Evolutionary conservation across 2,113 vertebrate genomes (phyloP).

Genomic region (Charina bottae): DNA sequence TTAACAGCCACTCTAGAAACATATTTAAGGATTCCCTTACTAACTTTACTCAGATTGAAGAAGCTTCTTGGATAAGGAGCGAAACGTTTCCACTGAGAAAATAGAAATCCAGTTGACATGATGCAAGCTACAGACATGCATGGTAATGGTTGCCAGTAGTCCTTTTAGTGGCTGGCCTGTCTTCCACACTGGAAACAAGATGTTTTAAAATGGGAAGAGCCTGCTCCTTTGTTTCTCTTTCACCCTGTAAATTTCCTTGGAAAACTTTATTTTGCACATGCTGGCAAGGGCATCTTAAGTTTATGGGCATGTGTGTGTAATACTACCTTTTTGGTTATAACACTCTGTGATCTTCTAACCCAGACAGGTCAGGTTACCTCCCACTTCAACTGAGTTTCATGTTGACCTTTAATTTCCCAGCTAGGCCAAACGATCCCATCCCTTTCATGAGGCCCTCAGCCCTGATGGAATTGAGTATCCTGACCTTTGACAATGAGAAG

Average conservation of each 20-base stretch:
- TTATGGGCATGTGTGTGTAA: too few relatives aligned
- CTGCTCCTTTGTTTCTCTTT: not conserved
- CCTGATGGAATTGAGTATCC: not conserved
- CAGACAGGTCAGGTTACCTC: not conserved
- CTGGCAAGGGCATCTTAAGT: too few relatives aligned
- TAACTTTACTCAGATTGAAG: too few relatives aligned
- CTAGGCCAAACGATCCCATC: not conserved
- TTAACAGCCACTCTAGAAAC: too few relatives aligned
- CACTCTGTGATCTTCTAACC: not conserved
- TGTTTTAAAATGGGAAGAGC: not conserved
- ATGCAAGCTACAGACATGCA: too few relatives aligned
- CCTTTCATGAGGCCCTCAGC: not conserved
- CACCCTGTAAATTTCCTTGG: not conserved
- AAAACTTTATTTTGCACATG: too few relatives aligned
- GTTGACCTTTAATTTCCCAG: not conserved
- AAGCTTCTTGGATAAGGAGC: too few relatives aligned
- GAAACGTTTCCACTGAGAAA: too few relatives aligned
- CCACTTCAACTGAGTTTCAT: not conserved
- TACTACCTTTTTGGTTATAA: not conserved
- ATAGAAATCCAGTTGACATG: too few relatives aligned
- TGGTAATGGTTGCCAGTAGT: not conserved
- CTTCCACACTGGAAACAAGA: not conserved
- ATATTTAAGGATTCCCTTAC: too few relatives aligned
- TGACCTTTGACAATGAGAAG: not conserved
- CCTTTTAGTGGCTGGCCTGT: not conserved